A percentile compares a stretch with the other conserved stretches of the same genome.
Conservation (phyloP, 1,140 invertebrate genomes). For the Hycleus phaleratus region DNA sequence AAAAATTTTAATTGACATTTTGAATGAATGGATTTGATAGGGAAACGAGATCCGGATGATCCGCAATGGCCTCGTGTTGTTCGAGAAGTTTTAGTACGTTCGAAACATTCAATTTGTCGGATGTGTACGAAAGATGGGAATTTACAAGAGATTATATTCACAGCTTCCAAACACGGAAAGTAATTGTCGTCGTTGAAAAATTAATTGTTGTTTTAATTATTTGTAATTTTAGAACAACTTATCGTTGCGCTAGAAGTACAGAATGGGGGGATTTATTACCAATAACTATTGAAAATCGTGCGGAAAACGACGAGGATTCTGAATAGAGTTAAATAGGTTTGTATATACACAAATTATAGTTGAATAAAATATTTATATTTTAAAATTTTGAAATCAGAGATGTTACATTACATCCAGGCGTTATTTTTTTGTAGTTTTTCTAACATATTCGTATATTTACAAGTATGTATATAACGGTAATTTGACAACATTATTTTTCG, state of each 20-base stretch:
- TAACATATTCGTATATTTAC: no score
- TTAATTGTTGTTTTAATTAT: slow-evolving; percentile 15
- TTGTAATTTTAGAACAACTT: slow-evolving; percentile 46
- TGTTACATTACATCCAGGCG: no score
- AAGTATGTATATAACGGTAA: no score
- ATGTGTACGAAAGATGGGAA: slow-evolving; percentile 68
- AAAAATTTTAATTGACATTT: no score
- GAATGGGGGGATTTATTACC: slow-evolving; percentile 70
- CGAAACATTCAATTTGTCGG: slow-evolving; percentile 66
- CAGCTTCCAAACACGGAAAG: slow-evolving; percentile 65
- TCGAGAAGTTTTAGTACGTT: slow-evolving; percentile 52
- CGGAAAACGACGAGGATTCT: no score
- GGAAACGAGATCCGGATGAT: slow-evolving; percentile 40
- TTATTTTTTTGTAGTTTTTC: no score
- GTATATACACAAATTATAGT: slow-evolving; percentile 20
- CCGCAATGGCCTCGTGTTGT: slow-evolving; percentile 73
- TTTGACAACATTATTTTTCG: no score
- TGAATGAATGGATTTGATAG: no score
- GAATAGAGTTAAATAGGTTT: no score
- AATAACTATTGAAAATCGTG: slow-evolving; percentile 30
- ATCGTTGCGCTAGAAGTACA: slow-evolving; percentile 59
- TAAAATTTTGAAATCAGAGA: no score
- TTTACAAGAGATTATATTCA: slow-evolving; percentile 70
- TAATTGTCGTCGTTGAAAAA: slow-evolving; percentile 33
- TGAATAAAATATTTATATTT: no score